Percentiles rank a stretch among this genome's conserved stretches.
These are phyloP conservation scores for Onychorhynchus coronatus DNA, from an alignment of 2,113 vertebrate species.

Conservation along the genomic window DNA sequence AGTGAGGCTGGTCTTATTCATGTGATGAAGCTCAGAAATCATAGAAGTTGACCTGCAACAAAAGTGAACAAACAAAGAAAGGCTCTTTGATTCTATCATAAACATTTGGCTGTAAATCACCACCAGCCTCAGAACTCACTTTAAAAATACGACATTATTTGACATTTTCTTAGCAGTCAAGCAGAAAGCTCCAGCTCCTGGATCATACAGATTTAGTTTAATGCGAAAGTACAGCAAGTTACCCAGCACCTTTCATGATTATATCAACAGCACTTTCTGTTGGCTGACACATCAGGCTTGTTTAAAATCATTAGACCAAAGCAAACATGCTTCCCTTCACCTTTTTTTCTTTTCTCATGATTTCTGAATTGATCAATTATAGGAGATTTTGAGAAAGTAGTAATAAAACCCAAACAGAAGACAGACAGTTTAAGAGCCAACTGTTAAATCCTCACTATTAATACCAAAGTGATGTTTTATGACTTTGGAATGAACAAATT, in stretches of 20 bases:
- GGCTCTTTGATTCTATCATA: background rate
- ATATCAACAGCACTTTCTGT: slow-evolving; percentile 42
- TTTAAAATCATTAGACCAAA: slow-evolving; percentile 46
- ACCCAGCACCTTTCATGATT: slow-evolving; percentile 13
- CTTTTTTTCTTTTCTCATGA: background rate
- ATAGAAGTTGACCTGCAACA: background rate
- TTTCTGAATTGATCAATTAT: slow-evolving; percentile 63
- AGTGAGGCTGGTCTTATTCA: background rate
- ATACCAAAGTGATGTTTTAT: background rate
- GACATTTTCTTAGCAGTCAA: slow-evolving; percentile 25
- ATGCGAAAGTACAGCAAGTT: background rate
- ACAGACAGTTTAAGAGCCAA: background rate
- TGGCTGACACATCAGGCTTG: slow-evolving; percentile 41
- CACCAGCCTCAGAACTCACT: background rate
- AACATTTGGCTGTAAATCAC: slow-evolving; percentile 29
- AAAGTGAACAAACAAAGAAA: background rate
- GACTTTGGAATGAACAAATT: slow-evolving; percentile 28
- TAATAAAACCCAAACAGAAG: slow-evolving; percentile 10
- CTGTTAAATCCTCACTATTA: slow-evolving; percentile 33
- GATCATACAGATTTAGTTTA: background rate
- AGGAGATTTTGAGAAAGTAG: slow-evolving; percentile 18
- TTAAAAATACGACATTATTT: slow-evolving; percentile 17
- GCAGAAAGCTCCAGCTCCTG: slow-evolving; percentile 8
- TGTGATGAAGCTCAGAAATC: background rate
- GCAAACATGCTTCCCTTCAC: slow-evolving; percentile 11